Base-by-base conservation (phyloP, 2,797 vertebrate species). In the Malacoraja senta region DNA sequence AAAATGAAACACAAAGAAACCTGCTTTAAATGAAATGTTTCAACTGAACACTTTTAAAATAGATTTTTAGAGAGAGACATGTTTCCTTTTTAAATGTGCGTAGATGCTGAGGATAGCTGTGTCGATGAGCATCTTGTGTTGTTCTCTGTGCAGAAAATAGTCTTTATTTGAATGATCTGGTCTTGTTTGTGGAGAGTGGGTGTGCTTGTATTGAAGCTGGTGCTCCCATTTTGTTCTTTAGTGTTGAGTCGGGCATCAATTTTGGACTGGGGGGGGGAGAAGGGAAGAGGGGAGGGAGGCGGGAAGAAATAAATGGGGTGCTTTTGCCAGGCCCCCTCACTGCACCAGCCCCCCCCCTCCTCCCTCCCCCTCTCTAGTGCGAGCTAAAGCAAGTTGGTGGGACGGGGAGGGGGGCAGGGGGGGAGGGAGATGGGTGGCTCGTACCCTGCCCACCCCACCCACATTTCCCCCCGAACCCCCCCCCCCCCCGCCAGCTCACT, bases 11-110 rank as follows among this genome's bases (percentile, higher is more conserved):
- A 88, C 77, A 78, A 78, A 78, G 65, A 88, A 86, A 83, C 65
- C 61, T 88, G 84, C 84, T 88, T 88, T 35, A 88, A 88, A 35
- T 88, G 84, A 88, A 88, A 88, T 88, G 84, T 88, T 68, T 88
- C 84, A 68, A 88, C 35, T 88, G 84, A 88, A 68, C 63, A 68
- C 63, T 88, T 86, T 86, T 53, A 1, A 4, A 35, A 88, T 88
- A 88, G 84, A 32, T 88, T 88, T 88, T 84, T 84, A 84, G 81
- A n/a, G 53, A 15, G 83, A n/a, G 84, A 68, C n/a, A n/a, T 68
- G 29, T 32, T 68, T 88, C 65, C 65, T 63, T 88, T 68, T 8
- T 10, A 68, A 88, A 88, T 88, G n/a, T 88, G 44, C 44, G 84
- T 88, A 53, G 44, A 53, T 88, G 81, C 29, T 84, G 65, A 88